Evolutionary conservation across 2,888 invertebrate genomes (phyloP), one percentile per base, ranked within the genome.

Genomic region (Ferdinandea cuprea): DNA sequence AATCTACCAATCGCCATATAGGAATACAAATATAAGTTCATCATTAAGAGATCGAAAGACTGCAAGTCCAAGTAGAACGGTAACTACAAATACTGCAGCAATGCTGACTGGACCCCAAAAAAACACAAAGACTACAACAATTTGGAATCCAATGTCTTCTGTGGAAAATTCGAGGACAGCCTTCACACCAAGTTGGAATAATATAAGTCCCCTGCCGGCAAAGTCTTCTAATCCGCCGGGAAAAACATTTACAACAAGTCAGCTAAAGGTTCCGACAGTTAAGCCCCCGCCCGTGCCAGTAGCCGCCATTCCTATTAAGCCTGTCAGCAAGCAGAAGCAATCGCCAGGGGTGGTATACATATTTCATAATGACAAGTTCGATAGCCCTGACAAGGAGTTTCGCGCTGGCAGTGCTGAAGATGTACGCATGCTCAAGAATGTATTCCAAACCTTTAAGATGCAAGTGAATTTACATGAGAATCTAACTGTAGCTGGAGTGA

Each of bases 361-460:
- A 59, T 89, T 91, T 48, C 90, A 91, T 68, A 88, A 90, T 21
- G 90, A 89, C 48, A 85, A 86, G 11, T 90, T 90, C 56, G 88
- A 90, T 56, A 87, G 86, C 71, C 73, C 86, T 1, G 84, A 86
- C 4, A 87, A 88, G 28, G 88, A 89, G 48, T 86, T 85, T 28
- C 89, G 90, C 0, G 46, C 72, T 0, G 91, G 90, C 13, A 90
- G 88, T 61, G 72, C 85, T 7, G 81, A 87, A 54, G 91, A 91
- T 85, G 90, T 89, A 3, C 86, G 86, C 56, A n/a, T 73, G 2
- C 61, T 91, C 37, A 79, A 85, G 0, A 78, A 85, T 21, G 86
- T 88, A 9, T 90, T 91, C 42, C 85, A 87, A 52, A 50, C 56
- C 9, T 88, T 87, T 7, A 89, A 89, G 42, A 86, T 91, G 76